Base-by-base conservation (phyloP, 2,113 vertebrate genomes). In the Pithys albifrons region DNA sequence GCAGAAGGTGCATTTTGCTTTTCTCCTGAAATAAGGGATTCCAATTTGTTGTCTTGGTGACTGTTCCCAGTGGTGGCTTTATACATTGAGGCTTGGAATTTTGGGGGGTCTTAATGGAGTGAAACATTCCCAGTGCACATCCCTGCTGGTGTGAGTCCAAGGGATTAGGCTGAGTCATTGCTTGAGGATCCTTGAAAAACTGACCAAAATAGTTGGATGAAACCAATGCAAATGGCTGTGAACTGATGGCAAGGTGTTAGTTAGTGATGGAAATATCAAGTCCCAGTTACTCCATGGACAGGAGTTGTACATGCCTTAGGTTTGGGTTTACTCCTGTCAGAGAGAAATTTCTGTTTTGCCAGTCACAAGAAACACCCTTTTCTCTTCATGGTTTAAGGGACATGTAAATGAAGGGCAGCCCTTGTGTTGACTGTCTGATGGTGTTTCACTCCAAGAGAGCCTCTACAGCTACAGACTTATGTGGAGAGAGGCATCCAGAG, bases 391-490 rank as follows among this genome's bases (percentile, higher is more conserved):
- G 16, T 33, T 81, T 67, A 64, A 81, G 27, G 52, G 22, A 10
- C 16, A 39, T 24, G 84, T 43, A 48, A 72, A 28, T 71, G 69
- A 85, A 80, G 35, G 3, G 2, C 41, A 84, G 46, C 39, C 45
- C 58, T 79, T 62, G 49, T 8, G 5, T 16, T 66, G n/a, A 10
- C 28, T 51, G 5, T 20, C 14, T 0, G 0, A 27, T 19, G 7
- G 25, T 5, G 65, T 51, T 66, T 62, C 43, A 9, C 28, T 81
- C 25, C 29, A 25, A 54, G 59, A 3, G 41, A 91, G 25, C 16
- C 18, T 25, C 39, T 33, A 15, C 2, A 61, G n/a, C 48, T 74
- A 16, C 62, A 71, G 55, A 33, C 13, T 35, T 78, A 2, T 0
- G 3, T 55, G 57, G 43, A 54, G n/a, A 80, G 51, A 67, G 16